Evolutionary conservation across 64 coral and sea anemone species (phyloP), one percentile per base, ranked within the genome.

Genomic region (Exaiptasia diaphana): DNA sequence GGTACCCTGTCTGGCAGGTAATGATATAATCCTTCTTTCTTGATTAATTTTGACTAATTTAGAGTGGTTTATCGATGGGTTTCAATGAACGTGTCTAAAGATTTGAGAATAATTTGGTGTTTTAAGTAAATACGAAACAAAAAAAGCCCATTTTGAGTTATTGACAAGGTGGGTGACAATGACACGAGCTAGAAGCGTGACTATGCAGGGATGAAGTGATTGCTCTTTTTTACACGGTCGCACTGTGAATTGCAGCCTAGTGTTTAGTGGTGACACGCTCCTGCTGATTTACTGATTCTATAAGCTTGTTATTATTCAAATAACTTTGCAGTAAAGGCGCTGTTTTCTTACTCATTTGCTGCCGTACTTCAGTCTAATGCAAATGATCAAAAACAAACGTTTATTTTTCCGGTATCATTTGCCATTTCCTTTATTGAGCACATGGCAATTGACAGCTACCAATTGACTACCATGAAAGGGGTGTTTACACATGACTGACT

Each of bases 351-450:
- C 61, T 65, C 61, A 38, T 8, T 65, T 65, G 3, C 61, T 65
- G 61, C 61, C 32, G 9, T 4, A 54, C 32, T 65, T n/a, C 61
- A 65, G 26, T 31, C 58, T 3, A 13, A 62, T 65, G 61, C 61
- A 65, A 65, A 65, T 65, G 9, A 36, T 1, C 61, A 28, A 65
- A 65, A 65, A 35, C 61, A 65, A 65, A 65, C 61, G 61, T 65
- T 65, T 15, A 35, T 35, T 65, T 65, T 65, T 62, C 61, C 61
- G 57, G 57, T 61, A 61, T 61, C 57, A 1, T 61, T 61, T 23
- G 57, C 26, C 25, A 0, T 61, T 60, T 2, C 33, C 33, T 61
- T 61, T 61, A 13, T 65, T 17, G 7, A 1, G 38, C 61, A 65
- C 61, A 65, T 65, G 61, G 61, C 38, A 65, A 28, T 65, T 65